Percentiles rank a stretch among this genome's conserved stretches.
These are phyloP conservation scores for Neelides sp. DNA, from an alignment of 1,140 invertebrate genomes.

Conservation along the genomic window DNA sequence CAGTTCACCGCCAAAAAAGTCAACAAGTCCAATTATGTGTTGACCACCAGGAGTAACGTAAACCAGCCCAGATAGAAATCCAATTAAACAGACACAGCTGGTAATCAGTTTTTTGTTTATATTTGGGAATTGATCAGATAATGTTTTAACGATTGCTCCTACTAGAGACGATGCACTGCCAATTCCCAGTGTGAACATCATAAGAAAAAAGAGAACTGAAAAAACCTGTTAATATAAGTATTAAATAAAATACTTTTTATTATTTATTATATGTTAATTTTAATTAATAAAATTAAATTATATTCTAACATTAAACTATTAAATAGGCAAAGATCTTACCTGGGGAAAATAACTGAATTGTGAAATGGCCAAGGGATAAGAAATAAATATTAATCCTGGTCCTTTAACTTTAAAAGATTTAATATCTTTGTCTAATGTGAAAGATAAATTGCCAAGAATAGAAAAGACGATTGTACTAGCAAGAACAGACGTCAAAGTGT, in stretches of 20 bases:
- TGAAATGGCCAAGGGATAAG: constrained; percentile 77
- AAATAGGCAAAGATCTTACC: too few species aligned
- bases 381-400: constrained; percentile 65
- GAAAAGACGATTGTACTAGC: constrained; percentile 77
- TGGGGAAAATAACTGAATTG: constrained; percentile 62
- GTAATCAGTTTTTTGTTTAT: neutral
- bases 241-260: too few species aligned
- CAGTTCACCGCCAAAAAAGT: constrained; percentile 69
- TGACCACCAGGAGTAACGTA: constrained; percentile 57
- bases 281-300: too few species aligned
- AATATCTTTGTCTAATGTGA: constrained; percentile 39
- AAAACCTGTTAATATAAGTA: too few species aligned
- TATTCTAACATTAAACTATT: too few species aligned
- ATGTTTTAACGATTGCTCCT: neutral
- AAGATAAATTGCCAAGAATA: constrained; percentile 48
- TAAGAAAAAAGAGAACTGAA: too few species aligned
- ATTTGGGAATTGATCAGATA: neutral
- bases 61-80: neutral
- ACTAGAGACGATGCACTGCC: constrained; percentile 3
- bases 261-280: too few species aligned
- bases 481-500: constrained; percentile 56
- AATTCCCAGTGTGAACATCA: neutral
- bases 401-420: constrained; percentile 51
- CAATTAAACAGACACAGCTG: neutral
- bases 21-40: constrained; percentile 66